Percentiles rank a stretch among this genome's conserved stretches.
phyloP scores from a whole-genome alignment of 1,140 invertebrate genomes.

The Brachystomella parvula region DNA sequence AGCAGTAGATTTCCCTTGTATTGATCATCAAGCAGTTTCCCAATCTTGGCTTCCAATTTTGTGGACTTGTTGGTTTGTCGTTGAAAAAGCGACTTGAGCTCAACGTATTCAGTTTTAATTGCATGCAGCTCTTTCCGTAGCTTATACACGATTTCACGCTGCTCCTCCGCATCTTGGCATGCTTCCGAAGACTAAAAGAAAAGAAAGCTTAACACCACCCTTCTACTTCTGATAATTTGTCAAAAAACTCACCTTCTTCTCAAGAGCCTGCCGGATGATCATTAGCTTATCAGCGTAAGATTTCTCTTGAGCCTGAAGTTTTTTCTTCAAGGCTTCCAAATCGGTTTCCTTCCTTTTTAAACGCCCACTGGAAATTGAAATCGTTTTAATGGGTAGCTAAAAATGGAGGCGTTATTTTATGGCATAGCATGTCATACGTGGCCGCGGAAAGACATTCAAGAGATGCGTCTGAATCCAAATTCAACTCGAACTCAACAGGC shows the following conservation, averaged over 20 bases:
- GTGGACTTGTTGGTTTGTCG: constrained; percentile 85
- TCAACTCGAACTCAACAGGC: no score
- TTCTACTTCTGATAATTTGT: background rate
- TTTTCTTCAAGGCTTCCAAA: constrained; percentile 73
- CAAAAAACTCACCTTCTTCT: constrained; percentile 69
- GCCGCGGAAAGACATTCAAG: no score
- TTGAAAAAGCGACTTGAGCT: constrained; percentile 78
- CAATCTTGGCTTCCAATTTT: constrained; percentile 86
- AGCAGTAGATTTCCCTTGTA: constrained; percentile 38
- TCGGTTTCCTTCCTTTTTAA: no score
- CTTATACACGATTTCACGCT: constrained; percentile 68
- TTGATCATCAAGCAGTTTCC: constrained; percentile 45
- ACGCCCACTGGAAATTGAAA: no score
- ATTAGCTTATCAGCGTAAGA: constrained; percentile 86
- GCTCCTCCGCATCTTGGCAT: constrained; percentile 82
- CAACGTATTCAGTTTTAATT: constrained; percentile 81
- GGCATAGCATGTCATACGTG: no score
- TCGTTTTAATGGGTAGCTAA: no score
- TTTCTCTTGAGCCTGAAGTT: constrained; percentile 81
- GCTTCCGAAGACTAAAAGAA: constrained; percentile 57
- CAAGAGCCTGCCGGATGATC: constrained; percentile 79
- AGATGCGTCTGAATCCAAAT: no score
- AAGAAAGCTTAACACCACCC: background rate
- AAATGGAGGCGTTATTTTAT: no score
- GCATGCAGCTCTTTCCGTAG: constrained; percentile 89